Percentiles rank a stretch among this genome's conserved stretches.
These are phyloP conservation scores for Meteorus sp. DNA, from an alignment of 1,140 invertebrate genomes.

Conservation along the genomic window DNA sequence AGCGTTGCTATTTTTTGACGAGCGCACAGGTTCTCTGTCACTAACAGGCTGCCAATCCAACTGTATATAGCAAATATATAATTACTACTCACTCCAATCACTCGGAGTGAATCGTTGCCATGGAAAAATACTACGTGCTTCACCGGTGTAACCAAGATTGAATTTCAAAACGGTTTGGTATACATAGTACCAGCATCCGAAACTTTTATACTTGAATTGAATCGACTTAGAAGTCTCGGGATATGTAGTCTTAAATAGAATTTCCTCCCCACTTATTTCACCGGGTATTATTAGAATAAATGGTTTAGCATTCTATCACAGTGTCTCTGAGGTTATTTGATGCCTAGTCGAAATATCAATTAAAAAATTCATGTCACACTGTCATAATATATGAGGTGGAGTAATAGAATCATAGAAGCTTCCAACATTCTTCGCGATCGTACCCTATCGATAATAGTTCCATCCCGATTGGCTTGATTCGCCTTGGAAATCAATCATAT, in stretches of 20 bases:
- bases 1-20: conserved; percentile 46
- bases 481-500: too few species aligned
- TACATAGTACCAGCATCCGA: conserved; percentile 4
- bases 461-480: too few species aligned
- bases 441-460: too few species aligned
- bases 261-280: conserved; percentile 44
- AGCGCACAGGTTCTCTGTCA: conserved; percentile 35
- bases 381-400: too few species aligned
- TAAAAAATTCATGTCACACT: background rate
- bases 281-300: conserved; percentile 45
- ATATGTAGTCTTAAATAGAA: conserved; percentile 51
- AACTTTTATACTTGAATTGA: conserved; percentile 35
- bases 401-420: too few species aligned
- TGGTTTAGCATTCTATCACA: too few species aligned
- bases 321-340: too few species aligned
- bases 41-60: conserved; percentile 44
- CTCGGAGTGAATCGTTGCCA: too few species aligned
- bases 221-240: conserved; percentile 39
- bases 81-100: too few species aligned
- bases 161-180: conserved; percentile 15
- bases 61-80: conserved; percentile 30
- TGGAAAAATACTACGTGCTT: conserved; percentile 12
- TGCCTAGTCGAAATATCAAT: too few species aligned
- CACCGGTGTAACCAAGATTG: background rate
- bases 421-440: too few species aligned